Base-by-base conservation (phyloP, 2,113 vertebrate species). In the Haplochromis vanheusdeni region DNA sequence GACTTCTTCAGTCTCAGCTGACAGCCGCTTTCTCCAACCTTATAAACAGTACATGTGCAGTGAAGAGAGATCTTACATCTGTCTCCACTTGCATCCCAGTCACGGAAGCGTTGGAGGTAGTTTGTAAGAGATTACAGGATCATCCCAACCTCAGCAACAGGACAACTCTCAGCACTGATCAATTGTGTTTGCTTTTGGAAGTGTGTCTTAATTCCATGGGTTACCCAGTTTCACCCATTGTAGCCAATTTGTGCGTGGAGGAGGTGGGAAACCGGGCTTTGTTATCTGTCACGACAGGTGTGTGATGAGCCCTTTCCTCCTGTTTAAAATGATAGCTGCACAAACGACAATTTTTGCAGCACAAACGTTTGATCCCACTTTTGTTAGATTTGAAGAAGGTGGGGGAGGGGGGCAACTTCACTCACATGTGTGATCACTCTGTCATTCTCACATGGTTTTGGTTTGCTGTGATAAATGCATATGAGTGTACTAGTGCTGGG, bases 1-100 rank as follows among this genome's bases (percentile, higher is more conserved):
- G 52, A 54, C 52, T 54, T 12, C 52, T 54, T 54, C 52, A 54
- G n/a, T 54, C 6, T 54, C n/a, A 54, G 52, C 52, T 54, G 52
- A 23, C 52, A 3, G n/a, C 52, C 12, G 52, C 10, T 54, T 54
- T 23, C 6, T 2, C 52, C 52, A 55, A 55, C 21, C 21, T 55
- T 55, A 55, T 55, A 55, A 55, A 55, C 52, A 23, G 52, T 0
- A 55, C 52, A 55, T 55, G n/a, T 55, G 0, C 10, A 54, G 6
- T 54, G 52, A 23, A 23, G n/a, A 54, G 3, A 23, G 52, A 54
- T 6, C 10, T 0, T 54, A 54, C n/a, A 54, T 54, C n/a, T 12
- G 0, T 54, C 52, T 54, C 0, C 52, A 54, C n/a, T 54, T 6
- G n/a, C n/a, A 23, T 54, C 10, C 52, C 52, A 7, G n/a, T 54